Evolutionary conservation across 2,113 vertebrate species (phyloP).

Genomic region (Cyanocitta stelleri): DNA sequence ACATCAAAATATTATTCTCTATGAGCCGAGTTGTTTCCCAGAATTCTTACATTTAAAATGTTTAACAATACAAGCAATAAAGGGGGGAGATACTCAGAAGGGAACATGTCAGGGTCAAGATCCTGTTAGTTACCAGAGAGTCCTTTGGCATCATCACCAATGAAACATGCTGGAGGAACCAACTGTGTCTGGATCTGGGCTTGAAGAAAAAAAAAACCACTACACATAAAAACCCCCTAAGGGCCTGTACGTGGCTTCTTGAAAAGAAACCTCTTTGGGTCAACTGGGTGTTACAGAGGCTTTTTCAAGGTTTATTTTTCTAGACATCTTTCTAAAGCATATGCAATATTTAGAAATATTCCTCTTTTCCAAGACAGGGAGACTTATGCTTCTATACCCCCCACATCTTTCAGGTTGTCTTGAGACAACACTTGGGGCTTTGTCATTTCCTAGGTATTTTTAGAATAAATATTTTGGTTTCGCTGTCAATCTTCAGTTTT

Average conservation of each 20-base stretch:
- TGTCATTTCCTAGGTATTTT: slow-evolving; percentile 57
- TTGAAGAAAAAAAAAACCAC: not conserved
- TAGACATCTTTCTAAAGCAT: not conserved
- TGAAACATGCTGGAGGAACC: not conserved
- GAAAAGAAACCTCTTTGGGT: not conserved
- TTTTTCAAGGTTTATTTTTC: slow-evolving; percentile 38
- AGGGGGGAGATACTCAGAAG: not conserved
- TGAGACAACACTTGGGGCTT: slow-evolving; percentile 49
- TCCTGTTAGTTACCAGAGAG: not conserved
- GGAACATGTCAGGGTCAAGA: not conserved
- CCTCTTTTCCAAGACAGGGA: not conserved
- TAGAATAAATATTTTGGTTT: slow-evolving; percentile 46
- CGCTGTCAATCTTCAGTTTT: slow-evolving; percentile 50
- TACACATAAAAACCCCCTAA: not conserved
- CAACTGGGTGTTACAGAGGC: not conserved
- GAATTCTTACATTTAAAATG: not conserved
- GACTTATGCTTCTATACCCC: not conserved
- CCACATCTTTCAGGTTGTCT: slow-evolving; percentile 52
- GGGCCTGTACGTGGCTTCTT: not conserved
- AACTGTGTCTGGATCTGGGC: not conserved
- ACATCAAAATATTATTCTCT: slow-evolving; percentile 10
- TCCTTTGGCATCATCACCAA: not conserved
- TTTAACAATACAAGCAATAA: not conserved
- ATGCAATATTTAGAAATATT: slow-evolving; percentile 6
- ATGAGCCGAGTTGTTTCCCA: not conserved